A percentile compares a stretch with the other conserved stretches of the same genome.
phyloP scores from a whole-genome alignment of 2,113 vertebrate genomes.

The Urocynchramus pylzowi region DNA sequence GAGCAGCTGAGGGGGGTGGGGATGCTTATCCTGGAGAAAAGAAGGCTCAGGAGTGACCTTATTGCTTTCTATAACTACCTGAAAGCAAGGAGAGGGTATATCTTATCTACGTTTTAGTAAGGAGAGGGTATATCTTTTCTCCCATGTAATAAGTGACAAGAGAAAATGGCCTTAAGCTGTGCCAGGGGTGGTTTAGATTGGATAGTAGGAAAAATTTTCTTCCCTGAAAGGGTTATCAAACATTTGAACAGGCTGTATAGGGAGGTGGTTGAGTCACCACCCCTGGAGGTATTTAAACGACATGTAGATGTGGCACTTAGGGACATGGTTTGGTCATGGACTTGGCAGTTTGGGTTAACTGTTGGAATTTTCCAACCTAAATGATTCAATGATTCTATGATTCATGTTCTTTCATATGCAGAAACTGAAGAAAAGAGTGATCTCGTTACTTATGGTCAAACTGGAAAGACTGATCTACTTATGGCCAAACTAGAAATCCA shows the following conservation, averaged over 20 bases:
- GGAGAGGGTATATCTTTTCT: not conserved
- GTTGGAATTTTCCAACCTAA: not conserved
- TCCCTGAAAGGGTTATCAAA: not conserved
- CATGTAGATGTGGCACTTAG: not conserved
- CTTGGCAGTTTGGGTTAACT: not conserved
- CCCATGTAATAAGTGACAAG: not conserved
- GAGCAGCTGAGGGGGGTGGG: not conserved
- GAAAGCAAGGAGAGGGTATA: not conserved
- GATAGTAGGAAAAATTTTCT: not conserved
- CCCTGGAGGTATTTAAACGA: not conserved
- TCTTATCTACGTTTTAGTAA: not conserved
- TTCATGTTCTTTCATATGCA: not conserved
- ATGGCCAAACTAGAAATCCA: not conserved
- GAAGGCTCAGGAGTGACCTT: not conserved
- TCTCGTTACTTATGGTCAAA: not conserved
- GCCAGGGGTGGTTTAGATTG: not conserved
- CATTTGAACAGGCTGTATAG: not conserved
- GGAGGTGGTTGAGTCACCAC: not conserved
- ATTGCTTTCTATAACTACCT: not conserved
- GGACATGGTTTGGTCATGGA: not conserved
- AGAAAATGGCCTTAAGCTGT: not conserved
- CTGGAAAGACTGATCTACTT: not conserved
- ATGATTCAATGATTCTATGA: not conserved
- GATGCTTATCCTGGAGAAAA: not conserved
- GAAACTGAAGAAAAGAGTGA: not conserved